Evolutionary conservation across 2,113 vertebrate species (phyloP).

Genomic region (Albula glossodonta): DNA sequence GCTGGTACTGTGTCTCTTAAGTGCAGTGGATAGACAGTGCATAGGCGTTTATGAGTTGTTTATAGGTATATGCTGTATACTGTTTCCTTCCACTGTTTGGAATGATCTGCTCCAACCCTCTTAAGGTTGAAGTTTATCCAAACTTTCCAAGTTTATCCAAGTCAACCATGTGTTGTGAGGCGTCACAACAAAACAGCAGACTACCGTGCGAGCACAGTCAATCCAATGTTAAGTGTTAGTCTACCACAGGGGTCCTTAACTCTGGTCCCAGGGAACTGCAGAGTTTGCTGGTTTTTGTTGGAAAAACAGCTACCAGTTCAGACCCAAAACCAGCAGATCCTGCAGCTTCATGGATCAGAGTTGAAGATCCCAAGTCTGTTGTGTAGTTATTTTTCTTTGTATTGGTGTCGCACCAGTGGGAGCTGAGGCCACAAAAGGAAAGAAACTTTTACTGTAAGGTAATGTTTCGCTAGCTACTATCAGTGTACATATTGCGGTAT

Average conservation of each 20-base stretch:
- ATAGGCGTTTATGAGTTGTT: not conserved
- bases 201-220: not conserved
- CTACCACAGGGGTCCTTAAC: too few species aligned
- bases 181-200: not conserved
- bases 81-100: not conserved
- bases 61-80: not conserved
- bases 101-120: not conserved
- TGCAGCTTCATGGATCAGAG: too few species aligned
- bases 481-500: not conserved
- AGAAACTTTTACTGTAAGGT: not conserved
- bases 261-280: too few species aligned
- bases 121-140: not conserved
- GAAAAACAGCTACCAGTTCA: too few species aligned
- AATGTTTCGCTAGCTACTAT: not conserved
- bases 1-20: not conserved
- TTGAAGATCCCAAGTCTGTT: too few species aligned
- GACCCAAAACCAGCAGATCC: too few species aligned
- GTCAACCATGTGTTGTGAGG: not conserved
- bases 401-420: not conserved
- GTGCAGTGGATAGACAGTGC: not conserved
- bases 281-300: too few species aligned
- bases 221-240: not conserved
- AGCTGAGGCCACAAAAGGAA: not conserved
- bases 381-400: not conserved
- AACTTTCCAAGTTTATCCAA: not conserved